Evolutionary conservation across 2,888 invertebrate genomes (phyloP).

Genomic region (Caprella mutica): DNA sequence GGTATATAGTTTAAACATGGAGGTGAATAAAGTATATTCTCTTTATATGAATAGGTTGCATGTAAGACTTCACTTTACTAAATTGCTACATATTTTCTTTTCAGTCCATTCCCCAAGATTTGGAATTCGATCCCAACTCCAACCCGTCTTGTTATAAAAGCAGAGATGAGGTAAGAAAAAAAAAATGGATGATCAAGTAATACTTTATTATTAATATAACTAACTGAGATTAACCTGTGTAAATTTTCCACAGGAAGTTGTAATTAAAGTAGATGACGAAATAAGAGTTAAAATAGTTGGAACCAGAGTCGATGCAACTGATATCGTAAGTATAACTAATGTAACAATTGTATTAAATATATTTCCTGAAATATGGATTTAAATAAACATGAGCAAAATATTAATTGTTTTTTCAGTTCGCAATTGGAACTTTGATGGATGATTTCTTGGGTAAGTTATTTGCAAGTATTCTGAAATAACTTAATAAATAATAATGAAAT

Average conservation of each 20-base stretch:
- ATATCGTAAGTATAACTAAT: conserved; percentile 58
- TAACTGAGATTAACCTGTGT: conserved; percentile 17
- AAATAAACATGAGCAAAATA: too few species aligned
- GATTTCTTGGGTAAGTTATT: conserved; percentile 69
- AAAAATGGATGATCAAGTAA: neutral
- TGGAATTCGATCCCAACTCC: conserved; percentile 97
- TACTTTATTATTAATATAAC: neutral
- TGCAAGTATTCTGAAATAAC: neutral
- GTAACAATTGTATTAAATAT: too few species aligned
- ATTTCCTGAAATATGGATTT: too few species aligned
- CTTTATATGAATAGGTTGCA: too few species aligned
- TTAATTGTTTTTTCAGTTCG: conserved; percentile 60
- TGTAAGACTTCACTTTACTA: too few species aligned
- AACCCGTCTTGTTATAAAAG: conserved; percentile 98
- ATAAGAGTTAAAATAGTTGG: conserved; percentile 97
- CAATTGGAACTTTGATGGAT: conserved; percentile 98
- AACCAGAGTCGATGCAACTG: conserved; percentile 94
- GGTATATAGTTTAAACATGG: too few species aligned
- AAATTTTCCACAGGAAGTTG: conserved; percentile 54
- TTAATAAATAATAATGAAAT: too few species aligned
- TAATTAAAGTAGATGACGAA: conserved; percentile 93
- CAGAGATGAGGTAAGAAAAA: conserved; percentile 61
- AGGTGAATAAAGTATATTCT: too few species aligned
- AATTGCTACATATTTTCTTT: conserved; percentile 36
- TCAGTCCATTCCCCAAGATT: conserved; percentile 95